Base-by-base conservation (phyloP, 2,797 vertebrate genomes). In the Lithobates sylvaticus region DNA sequence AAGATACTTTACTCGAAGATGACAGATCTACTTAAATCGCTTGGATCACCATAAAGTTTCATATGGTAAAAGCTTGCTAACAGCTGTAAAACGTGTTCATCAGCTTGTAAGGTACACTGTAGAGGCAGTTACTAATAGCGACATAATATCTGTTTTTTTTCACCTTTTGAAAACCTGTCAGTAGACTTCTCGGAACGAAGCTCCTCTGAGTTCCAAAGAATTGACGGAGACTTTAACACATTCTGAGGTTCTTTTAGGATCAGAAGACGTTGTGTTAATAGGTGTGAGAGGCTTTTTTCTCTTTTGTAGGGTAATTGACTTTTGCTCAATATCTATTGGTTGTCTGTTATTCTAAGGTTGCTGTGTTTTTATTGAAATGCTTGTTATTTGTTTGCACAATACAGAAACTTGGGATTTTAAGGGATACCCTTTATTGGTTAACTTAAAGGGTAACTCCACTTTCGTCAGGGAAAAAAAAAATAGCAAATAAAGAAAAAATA, bases 41-140 rank as follows among this genome's bases (percentile, higher is more conserved):
- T 23, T 65, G n/a, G 61, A 65, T 65, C 21, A 65, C 61, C 61
- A 65, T 65, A 65, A 65, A 65, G 61, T 65, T 65, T 65, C 61
- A 23, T 65, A 65, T 26, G 21, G n/a, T 65, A 65, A 65, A 65
- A 65, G 61, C 61, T 65, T 26, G 21, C 61, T 65, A 65, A 65
- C 61, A 65, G 61, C 61, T 65, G 61, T 65, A 65, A 65, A 65
- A n/a, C 10, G 61, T 65, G 61, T 65, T 65, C 23, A 26, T 65
- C 61, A 23, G n/a, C 61, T 26, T 12, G 61, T 65, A 65, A 26
- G 61, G 10, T 65, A 65, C 61, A 65, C 61, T 26, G 7, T 65
- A 23, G 21, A 65, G n/a, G n/a, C 61, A 65, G 61, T 65, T 65
- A 65, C 21, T 65, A 65, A 65, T 10, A n/a, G 61, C 7, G 61